Percentiles rank a stretch among this genome's conserved stretches.
These are phyloP conservation scores for Pristis pectinata DNA, from an alignment of 2,797 vertebrate genomes.

Conservation along the genomic window DNA sequence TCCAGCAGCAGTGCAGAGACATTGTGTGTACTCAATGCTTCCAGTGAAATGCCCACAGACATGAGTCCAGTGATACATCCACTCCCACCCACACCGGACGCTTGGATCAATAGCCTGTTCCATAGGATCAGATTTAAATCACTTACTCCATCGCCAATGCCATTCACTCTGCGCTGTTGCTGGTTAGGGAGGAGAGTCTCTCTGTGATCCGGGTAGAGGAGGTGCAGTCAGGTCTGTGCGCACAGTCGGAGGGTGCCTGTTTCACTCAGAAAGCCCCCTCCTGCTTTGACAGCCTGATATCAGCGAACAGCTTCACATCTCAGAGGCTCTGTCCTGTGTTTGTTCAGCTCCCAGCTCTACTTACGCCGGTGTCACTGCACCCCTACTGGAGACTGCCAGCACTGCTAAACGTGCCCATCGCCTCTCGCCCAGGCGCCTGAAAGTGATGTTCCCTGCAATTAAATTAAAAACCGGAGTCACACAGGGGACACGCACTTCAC, in stretches of 20 bases:
- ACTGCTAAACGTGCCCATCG: background rate
- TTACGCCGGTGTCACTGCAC: background rate
- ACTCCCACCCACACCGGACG: background rate
- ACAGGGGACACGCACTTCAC: background rate
- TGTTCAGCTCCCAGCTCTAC: background rate
- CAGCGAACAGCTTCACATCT: slow-evolving; percentile 2
- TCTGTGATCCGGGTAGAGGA: background rate
- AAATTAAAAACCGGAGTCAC: background rate
- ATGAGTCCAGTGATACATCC: background rate
- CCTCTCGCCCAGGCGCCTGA: background rate
- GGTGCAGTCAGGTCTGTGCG: background rate
- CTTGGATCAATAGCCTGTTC: background rate
- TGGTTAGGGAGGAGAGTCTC: background rate
- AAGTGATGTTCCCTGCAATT: background rate
- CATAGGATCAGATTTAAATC: background rate
- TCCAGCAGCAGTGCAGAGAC: background rate
- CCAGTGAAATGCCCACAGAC: slow-evolving; percentile 3
- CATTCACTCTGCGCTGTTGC: background rate
- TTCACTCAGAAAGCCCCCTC: slow-evolving; percentile 6
- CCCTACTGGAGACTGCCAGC: background rate
- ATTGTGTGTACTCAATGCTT: background rate
- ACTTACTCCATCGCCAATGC: slow-evolving; percentile 32
- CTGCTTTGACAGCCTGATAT: slow-evolving; percentile 22
- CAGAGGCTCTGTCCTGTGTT: slow-evolving; percentile 13
- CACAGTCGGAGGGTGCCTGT: slow-evolving; percentile 10